Base-by-base conservation (phyloP, 2,888 invertebrate species). In the Sphaerophoria taeniata region DNA sequence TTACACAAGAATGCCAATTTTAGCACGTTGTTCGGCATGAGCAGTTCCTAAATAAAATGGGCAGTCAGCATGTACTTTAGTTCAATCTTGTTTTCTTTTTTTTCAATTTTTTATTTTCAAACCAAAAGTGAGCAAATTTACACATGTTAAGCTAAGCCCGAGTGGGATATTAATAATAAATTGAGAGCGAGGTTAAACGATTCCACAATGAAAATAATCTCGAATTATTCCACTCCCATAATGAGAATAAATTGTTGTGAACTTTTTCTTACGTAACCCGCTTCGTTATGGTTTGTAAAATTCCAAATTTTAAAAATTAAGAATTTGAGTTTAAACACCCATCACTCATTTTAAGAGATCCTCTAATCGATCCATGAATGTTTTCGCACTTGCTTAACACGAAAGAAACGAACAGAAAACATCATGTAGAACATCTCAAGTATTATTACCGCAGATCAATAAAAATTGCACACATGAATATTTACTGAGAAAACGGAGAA, bases 11-110 rank as follows among this genome's bases (percentile, higher is more conserved):
- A 63, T 58, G 45, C 51, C 63, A 34, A 58, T 69, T 56, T 33
- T 34, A 56, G 56, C 53, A 53, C 67, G 53, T 31, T 9, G 65
- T 14, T 81, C 33, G 5, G 76, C 81, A 76, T 72, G 81, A 67
- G 31, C 45, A 76, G 56, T 74, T 76, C 58, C 63, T 58, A 70
- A 75, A 61, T 43, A 39, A 14, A 51, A 45, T 49, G 14, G 4
- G 12, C 9, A 43, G n/a, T n/a, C 11, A 65, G 6, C 31, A 11
- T 61, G 61, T 45, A 36, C 43, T 61, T 43, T 43, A 39, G 43
- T 43, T 24, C 24, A 43, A 3, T 43, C 12, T 43, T 43, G 11
- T 39, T 39, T 6, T 16, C 11, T 58, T 47, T 34, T 14, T 56
- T 14, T 36, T 16, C 16, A 39, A 16, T 43, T 39, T 14, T 56